A percentile compares a stretch with the other conserved stretches of the same genome.
phyloP scores from a whole-genome alignment of 2,888 invertebrate genomes.

The Globia sparganii region DNA sequence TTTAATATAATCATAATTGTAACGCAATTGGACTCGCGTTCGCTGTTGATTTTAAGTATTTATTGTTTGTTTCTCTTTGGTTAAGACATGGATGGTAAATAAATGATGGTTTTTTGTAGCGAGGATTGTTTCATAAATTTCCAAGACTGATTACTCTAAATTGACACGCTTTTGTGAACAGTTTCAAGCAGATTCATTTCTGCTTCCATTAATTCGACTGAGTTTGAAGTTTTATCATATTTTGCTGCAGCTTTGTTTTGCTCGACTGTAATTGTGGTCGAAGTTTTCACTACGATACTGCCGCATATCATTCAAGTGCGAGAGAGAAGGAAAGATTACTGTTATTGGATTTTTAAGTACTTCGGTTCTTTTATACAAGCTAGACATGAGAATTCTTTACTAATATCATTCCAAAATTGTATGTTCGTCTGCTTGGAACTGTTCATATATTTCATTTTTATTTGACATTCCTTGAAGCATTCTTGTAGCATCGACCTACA shows the following conservation, averaged over 20 bases:
- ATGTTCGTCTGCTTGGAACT: conserved; percentile 39
- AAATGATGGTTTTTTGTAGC: conserved; percentile 66
- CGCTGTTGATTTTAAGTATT: conserved; percentile 84
- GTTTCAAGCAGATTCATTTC: conserved; percentile 46
- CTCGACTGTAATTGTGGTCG: conserved; percentile 24
- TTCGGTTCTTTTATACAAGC: conserved; percentile 24
- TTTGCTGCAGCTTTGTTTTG: conserved; percentile 35
- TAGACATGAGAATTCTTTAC: conserved; percentile 27
- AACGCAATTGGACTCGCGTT: conserved; percentile 63
- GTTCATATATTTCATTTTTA: conserved; percentile 49
- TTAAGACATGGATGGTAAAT: conserved; percentile 69
- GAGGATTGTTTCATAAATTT: conserved; percentile 82
- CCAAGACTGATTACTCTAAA: conserved; percentile 90
- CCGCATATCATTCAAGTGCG: conserved; percentile 19
- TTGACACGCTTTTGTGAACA: conserved; percentile 73
- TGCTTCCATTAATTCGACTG: conserved; percentile 27
- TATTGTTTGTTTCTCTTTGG: conserved; percentile 81
- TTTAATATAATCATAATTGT: conserved; percentile 71
- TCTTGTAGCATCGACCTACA: conserved; percentile 71
- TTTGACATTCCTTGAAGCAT: conserved; percentile 84
- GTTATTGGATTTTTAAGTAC: conserved; percentile 1
- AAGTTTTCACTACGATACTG: conserved; percentile 8
- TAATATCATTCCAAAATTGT: conserved; percentile 50
- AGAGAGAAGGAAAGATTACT: conserved; percentile 5
- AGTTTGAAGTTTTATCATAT: conserved; percentile 36